A percentile compares a stretch with the other conserved stretches of the same genome.
Evolutionary conservation across 2,113 vertebrate species (phyloP).

Genomic region (Apodemus speciosus): DNA sequence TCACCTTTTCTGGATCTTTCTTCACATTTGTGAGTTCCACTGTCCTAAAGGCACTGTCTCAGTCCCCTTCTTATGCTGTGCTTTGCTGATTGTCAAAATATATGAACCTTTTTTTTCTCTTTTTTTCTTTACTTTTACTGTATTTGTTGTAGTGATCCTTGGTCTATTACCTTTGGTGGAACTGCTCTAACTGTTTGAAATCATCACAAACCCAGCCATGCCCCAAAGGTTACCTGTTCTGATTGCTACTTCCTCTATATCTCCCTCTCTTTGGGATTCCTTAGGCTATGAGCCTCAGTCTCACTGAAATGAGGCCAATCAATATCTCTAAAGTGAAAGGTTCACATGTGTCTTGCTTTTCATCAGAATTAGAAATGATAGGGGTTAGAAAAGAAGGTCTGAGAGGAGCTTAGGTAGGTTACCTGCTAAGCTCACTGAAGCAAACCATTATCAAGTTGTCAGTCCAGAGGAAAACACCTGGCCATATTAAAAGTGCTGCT

Average conservation of each 20-base stretch:
- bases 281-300: neutral
- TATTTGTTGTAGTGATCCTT: neutral
- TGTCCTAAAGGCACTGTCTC: neutral
- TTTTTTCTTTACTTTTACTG: too few relatives aligned
- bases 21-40: neutral
- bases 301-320: neutral
- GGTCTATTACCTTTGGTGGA: neutral
- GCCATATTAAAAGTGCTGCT: neutral
- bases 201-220: too few relatives aligned
- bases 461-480: neutral
- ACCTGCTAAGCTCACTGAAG: neutral
- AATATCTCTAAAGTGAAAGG: neutral
- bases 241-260: too few relatives aligned
- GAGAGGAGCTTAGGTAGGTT: neutral
- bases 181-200: neutral
- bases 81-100: neutral
- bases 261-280: neutral
- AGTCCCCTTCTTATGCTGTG: neutral
- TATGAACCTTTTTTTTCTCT: neutral
- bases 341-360: neutral
- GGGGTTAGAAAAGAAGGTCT: neutral
- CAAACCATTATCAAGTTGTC: neutral
- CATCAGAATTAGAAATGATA: neutral
- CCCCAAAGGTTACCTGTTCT: neutral
- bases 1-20: neutral